A percentile compares a stretch with the other conserved stretches of the same genome.
phyloP scores from a whole-genome alignment of 2,797 vertebrate species.

The Hippopotamyrus pictus region DNA sequence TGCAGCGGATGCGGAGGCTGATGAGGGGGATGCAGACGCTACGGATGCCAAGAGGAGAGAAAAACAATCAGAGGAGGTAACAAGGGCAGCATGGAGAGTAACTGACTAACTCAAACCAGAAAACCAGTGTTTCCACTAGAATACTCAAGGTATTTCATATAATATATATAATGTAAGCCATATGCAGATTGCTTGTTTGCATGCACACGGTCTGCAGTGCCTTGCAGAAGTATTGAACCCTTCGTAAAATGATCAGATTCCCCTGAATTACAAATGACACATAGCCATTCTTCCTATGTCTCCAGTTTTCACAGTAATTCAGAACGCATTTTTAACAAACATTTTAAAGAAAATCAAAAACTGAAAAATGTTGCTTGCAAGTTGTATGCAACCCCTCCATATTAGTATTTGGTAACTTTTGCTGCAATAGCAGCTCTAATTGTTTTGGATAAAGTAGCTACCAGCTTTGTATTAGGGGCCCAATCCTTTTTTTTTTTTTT shows the following conservation, averaged over 20 bases:
- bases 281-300: not conserved
- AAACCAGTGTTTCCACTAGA: not conserved
- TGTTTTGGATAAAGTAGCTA: not conserved
- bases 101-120: not conserved
- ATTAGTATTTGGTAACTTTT: not conserved
- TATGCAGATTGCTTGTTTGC: not conserved
- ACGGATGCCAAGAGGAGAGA: slow-evolving; percentile 64
- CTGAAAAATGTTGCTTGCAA: not conserved
- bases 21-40: slow-evolving; percentile 90
- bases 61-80: slow-evolving; percentile 9
- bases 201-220: not conserved
- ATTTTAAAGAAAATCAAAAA: not conserved
- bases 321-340: not conserved
- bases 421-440: not conserved
- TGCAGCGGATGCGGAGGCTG: slow-evolving; percentile 73
- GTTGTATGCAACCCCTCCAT: not conserved
- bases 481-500: not conserved
- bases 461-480: not conserved
- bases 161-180: not conserved
- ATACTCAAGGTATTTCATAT: not conserved
- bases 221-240: not conserved
- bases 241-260: not conserved
- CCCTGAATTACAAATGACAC: not conserved
- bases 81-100: not conserved
- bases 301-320: not conserved